Base-by-base conservation (phyloP, 2,113 vertebrate genomes). In the Asarcornis scutulata region DNA sequence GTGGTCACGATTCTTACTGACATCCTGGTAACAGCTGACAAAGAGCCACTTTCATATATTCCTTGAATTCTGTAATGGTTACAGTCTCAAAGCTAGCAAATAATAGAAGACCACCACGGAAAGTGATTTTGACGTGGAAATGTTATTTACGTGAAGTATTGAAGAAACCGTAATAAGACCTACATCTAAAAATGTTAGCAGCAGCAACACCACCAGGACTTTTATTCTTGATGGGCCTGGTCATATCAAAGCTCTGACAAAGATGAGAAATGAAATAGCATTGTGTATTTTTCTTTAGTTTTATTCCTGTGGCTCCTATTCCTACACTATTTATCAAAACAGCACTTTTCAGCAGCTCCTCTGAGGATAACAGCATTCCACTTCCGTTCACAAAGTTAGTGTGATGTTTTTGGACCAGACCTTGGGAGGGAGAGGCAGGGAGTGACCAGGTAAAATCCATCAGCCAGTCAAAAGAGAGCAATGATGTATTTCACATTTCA, bases 271-370 rank as follows among this genome's bases (percentile, higher is more conserved):
- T 86, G 55, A 83, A 97, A 93, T 18, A 64, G 29, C 18, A 88
- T 62, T 9, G 20, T 42, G 73, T 94, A 56, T 93, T 97, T 95
- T 96, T 94, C 91, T 93, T 97, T 63, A 82, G 56, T 86, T 32
- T 34, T 89, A 81, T 96, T 92, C 89, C 93, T 97, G 59, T 53
- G 66, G 77, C 96, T 89, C 94, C 56, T 92, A 88, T 94, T 97
- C 64, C 55, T 93, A 66, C 31, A 94, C 80, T 96, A 93, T 94
- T 97, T 97, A 95, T 95, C 91, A 95, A 97, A 98, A 93, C 46
- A 97, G 62, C 53, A 93, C 68, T 97, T 98, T 97, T 96, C 95
- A 96, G 89, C 64, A 94, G 76, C 52, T 91, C 50, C 79, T 92
- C 88, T 94, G 69, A 93, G 79, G 62, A 86, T 78, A 94, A 78